phyloP scores from a whole-genome alignment of 2,888 invertebrate species.

The Apoderus coryli region DNA sequence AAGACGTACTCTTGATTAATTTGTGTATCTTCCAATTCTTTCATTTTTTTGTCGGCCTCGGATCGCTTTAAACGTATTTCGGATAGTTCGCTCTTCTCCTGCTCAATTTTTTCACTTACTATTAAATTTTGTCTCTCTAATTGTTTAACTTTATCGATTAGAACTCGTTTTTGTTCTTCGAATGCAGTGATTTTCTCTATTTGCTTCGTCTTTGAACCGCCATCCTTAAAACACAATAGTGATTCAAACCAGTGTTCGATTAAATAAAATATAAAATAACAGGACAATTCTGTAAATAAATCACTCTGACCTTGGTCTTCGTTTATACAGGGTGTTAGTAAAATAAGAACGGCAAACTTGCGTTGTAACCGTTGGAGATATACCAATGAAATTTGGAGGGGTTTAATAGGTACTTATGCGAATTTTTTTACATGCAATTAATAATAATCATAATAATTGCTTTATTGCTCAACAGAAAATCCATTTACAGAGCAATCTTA shows the following conservation, averaged over 20 bases:
- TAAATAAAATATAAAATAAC: conserved; percentile 3
- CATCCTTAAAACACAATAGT: conserved; percentile 20
- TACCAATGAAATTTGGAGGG: no score
- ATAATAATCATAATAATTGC: no score
- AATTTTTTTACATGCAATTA: no score
- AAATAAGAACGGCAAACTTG: no score
- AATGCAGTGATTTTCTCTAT: conserved; percentile 23
- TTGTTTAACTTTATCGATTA: conserved; percentile 33
- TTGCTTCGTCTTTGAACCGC: conserved; percentile 25
- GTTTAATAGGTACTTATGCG: no score
- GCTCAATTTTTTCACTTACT: conserved; percentile 30
- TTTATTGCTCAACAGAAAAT: no score
- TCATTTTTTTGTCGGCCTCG: conserved; percentile 32
- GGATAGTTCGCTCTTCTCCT: conserved; percentile 18
- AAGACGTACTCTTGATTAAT: conserved; percentile 35
- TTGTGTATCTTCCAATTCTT: conserved; percentile 34
- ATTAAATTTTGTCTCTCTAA: conserved; percentile 37
- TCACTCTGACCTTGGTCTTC: no score
- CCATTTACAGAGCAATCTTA: no score
- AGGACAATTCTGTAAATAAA: no score
- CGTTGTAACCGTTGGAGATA: no score
- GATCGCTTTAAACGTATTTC: conserved; percentile 26
- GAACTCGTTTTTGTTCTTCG: conserved; percentile 25
- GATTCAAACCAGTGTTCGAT: not conserved
- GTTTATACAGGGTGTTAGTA: no score